phyloP scores from a whole-genome alignment of 2,888 invertebrate genomes.

The Ophion slaviceki region DNA sequence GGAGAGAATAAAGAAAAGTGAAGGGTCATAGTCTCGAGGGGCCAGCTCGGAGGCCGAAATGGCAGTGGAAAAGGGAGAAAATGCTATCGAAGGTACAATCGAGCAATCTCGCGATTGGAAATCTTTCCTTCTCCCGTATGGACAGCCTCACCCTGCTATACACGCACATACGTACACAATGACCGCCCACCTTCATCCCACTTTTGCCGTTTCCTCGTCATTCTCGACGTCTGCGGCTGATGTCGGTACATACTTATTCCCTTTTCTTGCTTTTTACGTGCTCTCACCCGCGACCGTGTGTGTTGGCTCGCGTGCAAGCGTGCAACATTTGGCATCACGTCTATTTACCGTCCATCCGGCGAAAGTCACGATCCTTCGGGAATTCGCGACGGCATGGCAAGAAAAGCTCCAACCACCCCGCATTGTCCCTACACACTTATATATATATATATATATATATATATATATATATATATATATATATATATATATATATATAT shows the following conservation, averaged over 20 bases:
- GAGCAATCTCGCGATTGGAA: constrained; percentile 82
- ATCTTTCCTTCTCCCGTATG: constrained; percentile 55
- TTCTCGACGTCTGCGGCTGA: constrained; percentile 32
- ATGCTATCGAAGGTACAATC: constrained; percentile 75
- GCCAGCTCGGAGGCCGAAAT: constrained; percentile 55
- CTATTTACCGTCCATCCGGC: constrained; percentile 73
- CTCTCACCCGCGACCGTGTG: not conserved
- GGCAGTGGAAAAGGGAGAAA: constrained; percentile 65
- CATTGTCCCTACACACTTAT: constrained; percentile 14
- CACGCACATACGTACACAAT: constrained; percentile 2
- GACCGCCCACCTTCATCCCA: not conserved
- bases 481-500: too few relatives aligned
- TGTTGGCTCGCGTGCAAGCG: constrained; percentile 67
- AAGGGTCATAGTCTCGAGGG: constrained; percentile 64
- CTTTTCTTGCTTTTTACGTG: constrained; percentile 19
- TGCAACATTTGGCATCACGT: constrained; percentile 65
- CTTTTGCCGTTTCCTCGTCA: constrained; percentile 28
- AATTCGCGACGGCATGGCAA: constrained; percentile 68
- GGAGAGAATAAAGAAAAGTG: constrained; percentile 68
- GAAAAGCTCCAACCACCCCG: constrained; percentile 48
- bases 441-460: not conserved
- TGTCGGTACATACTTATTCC: constrained; percentile 2
- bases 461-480: too few relatives aligned
- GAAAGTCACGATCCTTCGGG: constrained; percentile 69
- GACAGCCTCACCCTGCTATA: not conserved